A percentile compares a stretch with the other conserved stretches of the same genome.
Conservation (phyloP, 1,140 invertebrate species). For the Oryctes rhinoceros region DNA sequence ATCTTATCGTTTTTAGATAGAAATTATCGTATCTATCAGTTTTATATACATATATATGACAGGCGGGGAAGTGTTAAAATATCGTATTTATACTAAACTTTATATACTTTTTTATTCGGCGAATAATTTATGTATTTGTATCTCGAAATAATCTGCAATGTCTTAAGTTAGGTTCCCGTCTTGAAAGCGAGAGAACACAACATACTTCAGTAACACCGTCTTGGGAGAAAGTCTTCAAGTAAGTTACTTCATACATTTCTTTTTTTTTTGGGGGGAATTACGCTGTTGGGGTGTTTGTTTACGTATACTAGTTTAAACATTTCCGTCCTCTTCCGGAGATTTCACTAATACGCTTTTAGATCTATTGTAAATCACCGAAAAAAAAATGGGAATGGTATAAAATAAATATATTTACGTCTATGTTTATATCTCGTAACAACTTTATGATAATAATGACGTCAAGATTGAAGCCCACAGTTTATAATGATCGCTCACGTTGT, state of each 20-base stretch:
- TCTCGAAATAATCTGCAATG: background rate
- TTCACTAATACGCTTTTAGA: no score
- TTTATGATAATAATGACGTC: background rate
- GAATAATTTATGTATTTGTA: background rate
- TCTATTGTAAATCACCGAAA: no score
- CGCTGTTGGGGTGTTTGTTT: background rate
- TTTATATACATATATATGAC: background rate
- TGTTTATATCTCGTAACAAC: background rate
- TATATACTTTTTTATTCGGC: background rate
- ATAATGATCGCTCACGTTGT: background rate
- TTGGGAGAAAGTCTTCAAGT: background rate
- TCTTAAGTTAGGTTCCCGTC: background rate
- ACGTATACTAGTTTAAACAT: no score
- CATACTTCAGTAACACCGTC: background rate
- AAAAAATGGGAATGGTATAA: no score
- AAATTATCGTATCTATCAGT: background rate
- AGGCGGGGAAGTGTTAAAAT: background rate
- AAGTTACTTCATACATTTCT: background rate
- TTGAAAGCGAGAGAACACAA: background rate
- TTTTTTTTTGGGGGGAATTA: background rate
- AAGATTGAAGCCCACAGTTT: background rate
- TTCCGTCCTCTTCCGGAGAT: no score
- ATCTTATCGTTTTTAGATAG: slow-evolving; percentile 15
- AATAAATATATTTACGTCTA: background rate
- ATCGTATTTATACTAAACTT: background rate